These are phyloP conservation scores for Cepphus grylle DNA, from an alignment of 2,113 vertebrate species.

Conservation along the genomic window DNA sequence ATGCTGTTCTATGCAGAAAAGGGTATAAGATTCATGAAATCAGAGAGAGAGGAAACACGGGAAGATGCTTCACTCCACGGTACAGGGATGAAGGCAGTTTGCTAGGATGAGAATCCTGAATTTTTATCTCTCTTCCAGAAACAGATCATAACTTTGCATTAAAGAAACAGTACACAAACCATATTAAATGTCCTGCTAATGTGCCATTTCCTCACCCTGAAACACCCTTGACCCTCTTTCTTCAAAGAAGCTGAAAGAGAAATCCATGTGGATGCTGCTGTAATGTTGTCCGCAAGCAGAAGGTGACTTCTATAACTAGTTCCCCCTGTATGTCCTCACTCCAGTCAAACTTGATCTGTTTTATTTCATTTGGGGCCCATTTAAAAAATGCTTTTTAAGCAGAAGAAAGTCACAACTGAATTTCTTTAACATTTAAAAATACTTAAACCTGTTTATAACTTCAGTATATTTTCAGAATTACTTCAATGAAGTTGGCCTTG, in stretches of 20 bases:
- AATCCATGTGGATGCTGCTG: background rate
- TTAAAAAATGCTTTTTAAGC: background rate
- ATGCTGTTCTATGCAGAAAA: background rate
- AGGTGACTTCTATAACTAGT: background rate
- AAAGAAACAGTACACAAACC: background rate
- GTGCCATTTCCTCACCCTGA: accelerated
- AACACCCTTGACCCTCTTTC: background rate
- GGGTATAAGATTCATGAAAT: background rate
- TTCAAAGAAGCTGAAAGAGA: background rate
- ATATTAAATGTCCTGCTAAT: background rate
- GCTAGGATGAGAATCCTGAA: background rate
- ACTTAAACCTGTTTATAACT: background rate
- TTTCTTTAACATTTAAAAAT: background rate
- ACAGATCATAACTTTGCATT: background rate
- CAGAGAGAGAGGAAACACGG: background rate
- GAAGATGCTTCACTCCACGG: background rate
- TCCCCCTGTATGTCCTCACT: background rate
- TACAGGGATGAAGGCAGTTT: background rate
- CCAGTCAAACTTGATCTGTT: background rate
- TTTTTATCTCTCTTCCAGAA: background rate
- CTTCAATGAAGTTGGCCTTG: background rate
- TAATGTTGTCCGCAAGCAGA: background rate
- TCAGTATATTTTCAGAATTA: background rate
- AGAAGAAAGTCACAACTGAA: background rate
- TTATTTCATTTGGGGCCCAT: background rate